Conservation (phyloP, 2,113 vertebrate species). For the Cyrtonyx montezumae region DNA sequence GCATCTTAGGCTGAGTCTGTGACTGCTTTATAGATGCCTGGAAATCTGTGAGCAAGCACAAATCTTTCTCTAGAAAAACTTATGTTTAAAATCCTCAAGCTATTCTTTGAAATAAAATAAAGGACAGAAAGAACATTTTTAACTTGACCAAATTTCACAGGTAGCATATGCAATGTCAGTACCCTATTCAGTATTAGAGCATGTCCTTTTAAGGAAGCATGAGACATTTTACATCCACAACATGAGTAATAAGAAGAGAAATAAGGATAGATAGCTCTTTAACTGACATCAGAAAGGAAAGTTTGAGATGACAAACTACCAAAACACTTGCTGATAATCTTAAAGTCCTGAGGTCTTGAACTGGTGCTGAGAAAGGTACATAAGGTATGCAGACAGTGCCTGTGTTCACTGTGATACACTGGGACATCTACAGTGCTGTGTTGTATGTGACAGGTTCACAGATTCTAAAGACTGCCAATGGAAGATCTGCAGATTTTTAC, state of each 20-base stretch:
- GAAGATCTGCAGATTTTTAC: not conserved
- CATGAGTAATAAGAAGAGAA: not conserved
- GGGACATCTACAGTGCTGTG: not conserved
- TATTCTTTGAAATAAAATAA: not conserved
- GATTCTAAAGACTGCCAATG: not conserved
- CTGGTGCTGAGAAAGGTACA: not conserved
- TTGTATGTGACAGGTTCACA: not conserved
- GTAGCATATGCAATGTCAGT: not conserved
- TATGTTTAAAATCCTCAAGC: not conserved
- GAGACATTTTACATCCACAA: not conserved
- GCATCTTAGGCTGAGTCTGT: not conserved
- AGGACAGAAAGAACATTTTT: not conserved
- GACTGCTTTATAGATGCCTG: not conserved
- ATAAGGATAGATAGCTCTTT: not conserved
- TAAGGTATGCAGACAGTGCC: no score
- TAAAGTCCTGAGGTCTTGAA: not conserved
- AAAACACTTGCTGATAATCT: not conserved
- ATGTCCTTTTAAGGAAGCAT: not conserved
- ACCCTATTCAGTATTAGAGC: not conserved
- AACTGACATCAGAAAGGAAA: not conserved
- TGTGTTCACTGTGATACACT: fast-evolving
- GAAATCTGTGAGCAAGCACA: not conserved
- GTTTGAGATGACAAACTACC: not conserved
- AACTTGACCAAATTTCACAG: not conserved
- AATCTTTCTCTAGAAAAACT: not conserved